These are phyloP conservation scores for Murina feae DNA, from an alignment of 2,113 vertebrate genomes.

Conservation along the genomic window DNA sequence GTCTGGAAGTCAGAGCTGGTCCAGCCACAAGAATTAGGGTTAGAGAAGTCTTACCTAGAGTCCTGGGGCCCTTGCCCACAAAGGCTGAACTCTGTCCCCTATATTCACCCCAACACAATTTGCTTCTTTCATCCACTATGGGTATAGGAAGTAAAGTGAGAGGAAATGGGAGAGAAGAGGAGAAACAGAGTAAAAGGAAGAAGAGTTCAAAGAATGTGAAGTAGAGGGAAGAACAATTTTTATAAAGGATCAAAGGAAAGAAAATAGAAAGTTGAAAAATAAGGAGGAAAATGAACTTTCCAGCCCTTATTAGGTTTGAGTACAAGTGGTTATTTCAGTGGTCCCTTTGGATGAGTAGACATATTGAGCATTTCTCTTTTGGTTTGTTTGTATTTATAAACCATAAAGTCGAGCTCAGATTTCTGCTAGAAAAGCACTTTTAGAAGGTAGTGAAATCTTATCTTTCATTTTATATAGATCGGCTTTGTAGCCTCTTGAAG, in stretches of 20 bases:
- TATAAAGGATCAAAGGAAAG: background rate
- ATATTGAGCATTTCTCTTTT: background rate
- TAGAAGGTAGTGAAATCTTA: constrained; percentile 64
- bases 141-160: background rate
- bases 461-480: constrained; percentile 76
- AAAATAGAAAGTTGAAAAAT: background rate
- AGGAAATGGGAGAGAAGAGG: background rate
- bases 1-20: background rate
- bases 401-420: constrained; percentile 33
- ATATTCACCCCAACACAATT: background rate
- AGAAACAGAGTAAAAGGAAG: background rate
- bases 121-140: background rate
- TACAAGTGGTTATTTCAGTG: background rate
- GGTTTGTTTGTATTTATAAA: constrained; percentile 63
- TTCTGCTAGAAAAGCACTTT: constrained; percentile 64
- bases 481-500: constrained; percentile 69
- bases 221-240: background rate
- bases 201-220: background rate
- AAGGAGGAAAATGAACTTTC: background rate
- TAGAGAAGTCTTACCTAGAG: background rate
- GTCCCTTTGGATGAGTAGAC: constrained; percentile 20
- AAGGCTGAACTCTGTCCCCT: background rate
- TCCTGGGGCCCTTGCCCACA: too few relatives aligned
- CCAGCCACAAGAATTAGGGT: background rate
- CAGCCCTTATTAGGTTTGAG: background rate